Base-by-base conservation (phyloP, 2,888 invertebrate species). In the Amblyteles armatorius region DNA sequence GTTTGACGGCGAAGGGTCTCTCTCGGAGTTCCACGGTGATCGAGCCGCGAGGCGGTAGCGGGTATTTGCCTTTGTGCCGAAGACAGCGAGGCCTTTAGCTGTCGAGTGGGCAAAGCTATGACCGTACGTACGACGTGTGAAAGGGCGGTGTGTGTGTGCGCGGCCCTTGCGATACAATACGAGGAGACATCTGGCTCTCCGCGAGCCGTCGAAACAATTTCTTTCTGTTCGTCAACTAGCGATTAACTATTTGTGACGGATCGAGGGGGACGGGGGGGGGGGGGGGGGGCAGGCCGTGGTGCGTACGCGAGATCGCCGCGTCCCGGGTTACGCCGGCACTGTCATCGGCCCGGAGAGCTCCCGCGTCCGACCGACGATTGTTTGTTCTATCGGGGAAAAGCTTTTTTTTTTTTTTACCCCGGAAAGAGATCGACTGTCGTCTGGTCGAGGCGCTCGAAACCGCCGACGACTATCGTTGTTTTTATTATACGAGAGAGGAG, bases 1-100 rank as follows among this genome's bases (percentile, higher is more conserved):
- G 63, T 63, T 78, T 78, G 57, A 72, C 67, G 82, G 78, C 52
- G 44, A 82, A 82, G 68, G 60, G 29, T 57, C 26, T 57, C 44
- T 73, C 74, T 65, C 65, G 36, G 74, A 63, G 63, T 40, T 50
- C 63, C 48, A 63, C 63, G 50, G 74, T 68, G 40, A 29, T 29
- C 22, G 60, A 29, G 60, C 60, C 48, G 69, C 55, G 48, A 67
- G 29, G 52, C 55, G 29, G 69, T 78, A 79, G 74, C 78, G 40
- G 50, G 86, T 81, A 79, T 84, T 84, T 82, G 87, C 86, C 88
- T 88, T 88, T 88, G 88, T 88, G 88, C 82, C 81, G 84, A 87
- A 87, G 88, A 86, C 88, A 87, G 86, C 87, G 88, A 4, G 44
- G 87, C 87, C 86, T 88, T 88, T 88, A 88, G 88, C 88, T 88